Percentiles rank a stretch among this genome's conserved stretches.
phyloP scores from a whole-genome alignment of 2,888 invertebrate genomes.

The Panorpa germanica region DNA sequence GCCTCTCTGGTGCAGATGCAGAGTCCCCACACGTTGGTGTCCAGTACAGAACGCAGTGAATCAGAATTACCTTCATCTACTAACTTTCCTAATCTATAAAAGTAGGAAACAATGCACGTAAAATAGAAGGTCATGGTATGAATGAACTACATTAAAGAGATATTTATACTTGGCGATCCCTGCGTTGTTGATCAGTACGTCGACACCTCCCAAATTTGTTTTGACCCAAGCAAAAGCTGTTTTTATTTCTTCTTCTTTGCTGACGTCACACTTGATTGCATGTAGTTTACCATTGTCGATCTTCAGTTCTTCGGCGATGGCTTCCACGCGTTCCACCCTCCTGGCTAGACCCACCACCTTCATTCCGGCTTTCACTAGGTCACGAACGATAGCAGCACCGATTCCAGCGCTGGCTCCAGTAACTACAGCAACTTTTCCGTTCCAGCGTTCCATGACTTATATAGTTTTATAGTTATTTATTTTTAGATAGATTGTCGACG shows the following conservation, averaged over 20 bases:
- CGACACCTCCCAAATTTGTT: constrained; percentile 28
- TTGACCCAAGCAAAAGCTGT: constrained; percentile 29
- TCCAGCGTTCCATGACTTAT: too few species aligned
- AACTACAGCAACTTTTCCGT: constrained; percentile 22
- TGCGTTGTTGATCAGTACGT: constrained; percentile 39
- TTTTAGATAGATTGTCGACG: too few species aligned
- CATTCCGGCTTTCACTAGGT: constrained; percentile 26
- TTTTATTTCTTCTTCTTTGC: constrained; percentile 30
- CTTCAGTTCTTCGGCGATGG: neutral
- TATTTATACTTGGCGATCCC: too few species aligned
- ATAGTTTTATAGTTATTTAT: too few species aligned
- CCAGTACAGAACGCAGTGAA: too few species aligned
- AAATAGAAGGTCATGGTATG: too few species aligned
- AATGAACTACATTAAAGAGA: too few species aligned
- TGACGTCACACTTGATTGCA: constrained; percentile 28
- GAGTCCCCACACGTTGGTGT: constrained; percentile 13
- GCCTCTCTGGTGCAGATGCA: constrained; percentile 12
- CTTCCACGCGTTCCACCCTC: constrained; percentile 26
- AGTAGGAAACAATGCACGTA: too few species aligned
- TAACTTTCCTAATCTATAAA: too few species aligned
- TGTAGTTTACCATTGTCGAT: too few species aligned
- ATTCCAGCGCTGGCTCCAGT: constrained; percentile 28
- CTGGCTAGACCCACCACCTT: constrained; percentile 31
- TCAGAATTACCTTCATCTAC: too few species aligned
- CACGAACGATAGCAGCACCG: constrained; percentile 22